Evolutionary conservation across 1,140 invertebrate genomes (phyloP), one percentile per base, ranked within the genome.

Genomic region (Dinothrombium tinctorium): DNA sequence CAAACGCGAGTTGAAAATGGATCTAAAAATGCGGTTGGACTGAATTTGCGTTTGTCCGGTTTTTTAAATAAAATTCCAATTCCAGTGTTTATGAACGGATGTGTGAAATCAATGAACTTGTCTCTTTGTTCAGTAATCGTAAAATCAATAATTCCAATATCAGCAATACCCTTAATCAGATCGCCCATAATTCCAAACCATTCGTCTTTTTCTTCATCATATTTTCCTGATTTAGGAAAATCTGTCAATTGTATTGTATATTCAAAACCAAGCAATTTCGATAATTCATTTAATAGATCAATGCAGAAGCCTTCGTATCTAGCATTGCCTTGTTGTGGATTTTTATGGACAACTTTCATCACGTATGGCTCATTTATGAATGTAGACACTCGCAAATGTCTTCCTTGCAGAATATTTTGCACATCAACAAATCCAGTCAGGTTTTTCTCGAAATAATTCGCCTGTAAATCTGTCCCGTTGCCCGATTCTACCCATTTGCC

Each of bases 11-110:
- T 71, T 3, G 86, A 84, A 51, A 95, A 64, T 0, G 89, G 89
- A 54, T 86, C 84, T 61, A 94, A 73, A 65, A 95, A 95, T 54
- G 81, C 86, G 65, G 94, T 94, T 29, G 94, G 66, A 42, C 81
- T 64, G 1, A 84, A 83, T 8, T 84, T 80, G 54, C 83, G 82
- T 51, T 73, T 83, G 49, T 71, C 81, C 37, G 74, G 84, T 53
- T 83, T 79, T 76, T 87, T 60, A 46, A 58, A 64, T 1, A 65
- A 48, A 37, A 65, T 62, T 17, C 58, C 59, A 21, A 65, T 60
- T 6, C 63, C 54, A 3, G 53, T 46, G 26, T 54, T 54, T 50
- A 56, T 53, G 41, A 56, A 56, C 5, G 54, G 54, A 44, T 52
- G 47, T 3, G 54, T 56, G 24, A 53, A 61, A 44, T 62, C 60